phyloP scores from a whole-genome alignment of 2,888 invertebrate genomes.

The Philopedon plagiatum region DNA sequence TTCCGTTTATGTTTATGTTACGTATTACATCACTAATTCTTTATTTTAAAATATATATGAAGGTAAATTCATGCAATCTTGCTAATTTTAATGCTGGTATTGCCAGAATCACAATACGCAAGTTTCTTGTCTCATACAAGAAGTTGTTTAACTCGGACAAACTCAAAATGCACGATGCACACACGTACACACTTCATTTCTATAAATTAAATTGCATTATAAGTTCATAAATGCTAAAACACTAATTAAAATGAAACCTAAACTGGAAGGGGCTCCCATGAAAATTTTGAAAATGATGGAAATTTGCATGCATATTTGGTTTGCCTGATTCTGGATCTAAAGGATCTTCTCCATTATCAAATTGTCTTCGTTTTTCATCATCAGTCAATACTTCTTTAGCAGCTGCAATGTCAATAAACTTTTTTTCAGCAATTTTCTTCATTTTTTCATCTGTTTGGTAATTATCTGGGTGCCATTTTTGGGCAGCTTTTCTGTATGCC shows the following conservation, averaged over 20 bases:
- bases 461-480: conserved; percentile 99
- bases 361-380: conserved; percentile 93
- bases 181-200: conserved; percentile 6
- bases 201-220: conserved; percentile 14
- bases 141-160: conserved; percentile 8
- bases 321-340: conserved; percentile 91
- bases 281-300: conserved; percentile 79
- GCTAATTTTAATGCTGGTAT: no score
- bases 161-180: not conserved
- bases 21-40: no score
- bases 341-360: conserved; percentile 96
- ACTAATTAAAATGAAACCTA: conserved; percentile 95
- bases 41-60: no score
- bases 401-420: conserved; percentile 98
- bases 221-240: conserved; percentile 12
- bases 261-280: conserved; percentile 94
- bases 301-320: conserved; percentile 79
- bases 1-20: no score
- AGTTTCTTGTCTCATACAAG: not conserved
- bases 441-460: conserved; percentile 85
- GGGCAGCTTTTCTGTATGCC: conserved; percentile 96
- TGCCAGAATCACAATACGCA: no score
- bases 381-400: conserved; percentile 96
- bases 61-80: no score
- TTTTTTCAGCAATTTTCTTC: conserved; percentile 96